Evolutionary conservation across 2,888 invertebrate species (phyloP), one percentile per base, ranked within the genome.

Genomic region (Synergus umbraculus): DNA sequence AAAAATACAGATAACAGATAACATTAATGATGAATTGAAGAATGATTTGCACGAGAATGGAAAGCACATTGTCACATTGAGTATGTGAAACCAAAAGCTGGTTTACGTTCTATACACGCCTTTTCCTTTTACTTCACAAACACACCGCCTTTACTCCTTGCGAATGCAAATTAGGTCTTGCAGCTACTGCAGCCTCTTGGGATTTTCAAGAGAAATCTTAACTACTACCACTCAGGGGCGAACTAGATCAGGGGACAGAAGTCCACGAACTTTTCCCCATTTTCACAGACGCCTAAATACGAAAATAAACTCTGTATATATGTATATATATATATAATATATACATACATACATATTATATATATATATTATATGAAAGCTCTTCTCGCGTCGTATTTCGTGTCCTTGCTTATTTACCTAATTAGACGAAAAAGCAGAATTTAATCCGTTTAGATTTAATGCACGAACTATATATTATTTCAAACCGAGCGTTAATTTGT

Each of bases 141-240:
- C 60, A 29, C 22, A 29, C 22, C 22, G 29, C 60, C 60, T 60
- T 60, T 60, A 12, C 60, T 60, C 13, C 60, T 60, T 22, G 22
- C 60, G 22, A 60, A 60, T 60, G 60, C 29, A 60, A 60, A 60
- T 60, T 60, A 60, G 60, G 29, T 60, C 60, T 60, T 60, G 60
- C 60, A 60, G 60, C 60, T 22, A 60, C 60, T 22, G 60, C 60
- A 60, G 12, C 12, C 22, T 22, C 60, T 60, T 60, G 22, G 22
- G 60, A 60, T 60, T 80, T 80, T 80, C 43, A 15, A 44, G 54
- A 73, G 69, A 65, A 77, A 80, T 77, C 77, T 80, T 80, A 80
- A 77, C 73, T 54, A 80, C 77, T 73, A 58, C 43, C 64, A 73
- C 65, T 64, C 46, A 29, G 1, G 22, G 29, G 18, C 22, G 60